Evolutionary conservation across 2,797 vertebrate genomes (phyloP), one percentile per base, ranked within the genome.

Genomic region (Rallus crepitans): DNA sequence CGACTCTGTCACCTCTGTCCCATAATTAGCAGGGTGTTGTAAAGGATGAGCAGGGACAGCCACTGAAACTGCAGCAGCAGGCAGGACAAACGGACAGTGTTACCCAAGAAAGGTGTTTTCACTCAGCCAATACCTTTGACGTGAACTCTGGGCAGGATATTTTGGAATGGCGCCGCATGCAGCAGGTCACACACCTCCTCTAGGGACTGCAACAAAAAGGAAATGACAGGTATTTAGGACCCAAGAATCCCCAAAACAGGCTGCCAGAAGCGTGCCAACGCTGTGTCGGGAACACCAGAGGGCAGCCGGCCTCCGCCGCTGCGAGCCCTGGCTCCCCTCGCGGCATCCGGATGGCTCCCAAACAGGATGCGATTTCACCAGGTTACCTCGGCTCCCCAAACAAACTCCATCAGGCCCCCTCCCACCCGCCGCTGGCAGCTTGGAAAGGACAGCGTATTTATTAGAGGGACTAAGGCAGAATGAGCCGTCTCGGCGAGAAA

Each of bases 111-210:
- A 78, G 31, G 61, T 1, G 47, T 52, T 47, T 77, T 55, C 47
- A 20, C 55, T 81, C 21, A 27, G 30, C 48, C 14, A 3, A 94
- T 97, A 99, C 99, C 99, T 99, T 99, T 99, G 89, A 99, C 99
- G 1, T 99, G 99, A 92, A 99, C 99, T 86, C 99, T 97, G 12
- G 99, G 99, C 53, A 99, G 98, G 96, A 99, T 99, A 97, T 99
- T 99, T 96, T 99, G 99, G 96, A 99, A 99, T 0, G 99, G 99
- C 0, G 99, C 99, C 1, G 99, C 99, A 0, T 99, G 99, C 87
- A 99, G 93, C 96, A 99, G 97, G 96, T 99, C 99, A 96, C 99
- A 99, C 28, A 99, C 99, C 90, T 99, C 99, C 95, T 99, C 99
- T 82, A 99, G 98, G 16, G 99, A 99, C 99, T 99, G 68, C 40